A percentile compares a stretch with the other conserved stretches of the same genome.
Conservation (phyloP, 2,113 vertebrate genomes). For the Prunella fulvescens region DNA sequence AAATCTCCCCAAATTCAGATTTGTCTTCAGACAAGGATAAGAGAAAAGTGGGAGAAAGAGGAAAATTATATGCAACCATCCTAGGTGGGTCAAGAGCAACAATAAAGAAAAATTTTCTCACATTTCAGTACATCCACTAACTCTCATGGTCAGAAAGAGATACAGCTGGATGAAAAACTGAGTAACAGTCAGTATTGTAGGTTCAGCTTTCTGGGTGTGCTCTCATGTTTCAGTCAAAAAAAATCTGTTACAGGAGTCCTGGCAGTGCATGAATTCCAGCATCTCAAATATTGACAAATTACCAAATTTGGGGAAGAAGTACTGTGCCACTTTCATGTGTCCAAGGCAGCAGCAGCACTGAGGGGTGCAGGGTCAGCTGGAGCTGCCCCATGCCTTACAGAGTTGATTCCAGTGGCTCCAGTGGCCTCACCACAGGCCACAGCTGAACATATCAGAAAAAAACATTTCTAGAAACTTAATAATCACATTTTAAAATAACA, state of each 20-base stretch:
- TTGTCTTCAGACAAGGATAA: not conserved
- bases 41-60: not conserved
- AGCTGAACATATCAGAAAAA: not conserved
- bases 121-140: not conserved
- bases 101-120: not conserved
- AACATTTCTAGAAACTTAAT: not conserved
- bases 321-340: too few relatives aligned
- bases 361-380: not conserved
- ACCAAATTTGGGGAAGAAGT: not conserved
- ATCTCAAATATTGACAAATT: not conserved
- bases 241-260: not conserved
- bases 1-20: not conserved
- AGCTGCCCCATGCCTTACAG: accelerated
- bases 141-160: not conserved
- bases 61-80: not conserved
- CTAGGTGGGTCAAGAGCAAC: not conserved
- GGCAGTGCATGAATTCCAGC: not conserved
- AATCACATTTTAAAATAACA: not conserved
- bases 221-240: not conserved
- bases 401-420: not conserved
- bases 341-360: not conserved
- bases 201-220: not conserved
- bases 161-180: accelerated
- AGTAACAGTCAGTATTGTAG: not conserved
- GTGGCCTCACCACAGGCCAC: accelerated